Conservation (phyloP, 2,797 vertebrate genomes). For the Choloepus didactylus region DNA sequence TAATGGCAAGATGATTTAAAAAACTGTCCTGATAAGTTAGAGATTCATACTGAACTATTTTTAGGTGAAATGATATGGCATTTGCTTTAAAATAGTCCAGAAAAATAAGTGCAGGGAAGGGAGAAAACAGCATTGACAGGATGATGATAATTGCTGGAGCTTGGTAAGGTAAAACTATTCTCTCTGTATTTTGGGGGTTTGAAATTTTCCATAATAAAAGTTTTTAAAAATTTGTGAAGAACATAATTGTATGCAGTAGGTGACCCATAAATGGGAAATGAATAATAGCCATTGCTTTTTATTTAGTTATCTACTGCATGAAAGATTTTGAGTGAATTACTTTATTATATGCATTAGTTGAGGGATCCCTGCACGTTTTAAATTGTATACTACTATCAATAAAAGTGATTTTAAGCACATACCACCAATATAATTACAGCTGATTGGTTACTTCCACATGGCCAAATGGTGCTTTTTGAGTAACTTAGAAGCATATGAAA, state of each 20-base stretch:
- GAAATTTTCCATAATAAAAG: conserved; percentile 45
- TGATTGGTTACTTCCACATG: conserved; percentile 20
- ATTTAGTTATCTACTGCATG: neutral
- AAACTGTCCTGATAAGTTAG: neutral
- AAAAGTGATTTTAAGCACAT: conserved; percentile 7
- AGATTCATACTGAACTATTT: neutral
- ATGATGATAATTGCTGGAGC: neutral
- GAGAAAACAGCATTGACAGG: neutral
- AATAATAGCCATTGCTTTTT: conserved; percentile 8
- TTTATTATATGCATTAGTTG: neutral
- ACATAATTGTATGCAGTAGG: neutral
- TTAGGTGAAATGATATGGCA: neutral
- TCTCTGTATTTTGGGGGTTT: neutral
- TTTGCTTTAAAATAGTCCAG: neutral
- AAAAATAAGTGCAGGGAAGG: neutral
- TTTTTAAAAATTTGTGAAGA: conserved; percentile 11
- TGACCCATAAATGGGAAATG: neutral
- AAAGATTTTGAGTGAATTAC: neutral
- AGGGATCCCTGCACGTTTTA: neutral
- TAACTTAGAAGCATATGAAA: neutral
- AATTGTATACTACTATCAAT: neutral
- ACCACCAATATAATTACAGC: neutral
- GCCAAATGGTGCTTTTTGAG: conserved; percentile 19
- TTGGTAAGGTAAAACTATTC: neutral
- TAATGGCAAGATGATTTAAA: neutral